Evolutionary conservation across 2,888 invertebrate species (phyloP).

Genomic region (Dryococelus australis): DNA sequence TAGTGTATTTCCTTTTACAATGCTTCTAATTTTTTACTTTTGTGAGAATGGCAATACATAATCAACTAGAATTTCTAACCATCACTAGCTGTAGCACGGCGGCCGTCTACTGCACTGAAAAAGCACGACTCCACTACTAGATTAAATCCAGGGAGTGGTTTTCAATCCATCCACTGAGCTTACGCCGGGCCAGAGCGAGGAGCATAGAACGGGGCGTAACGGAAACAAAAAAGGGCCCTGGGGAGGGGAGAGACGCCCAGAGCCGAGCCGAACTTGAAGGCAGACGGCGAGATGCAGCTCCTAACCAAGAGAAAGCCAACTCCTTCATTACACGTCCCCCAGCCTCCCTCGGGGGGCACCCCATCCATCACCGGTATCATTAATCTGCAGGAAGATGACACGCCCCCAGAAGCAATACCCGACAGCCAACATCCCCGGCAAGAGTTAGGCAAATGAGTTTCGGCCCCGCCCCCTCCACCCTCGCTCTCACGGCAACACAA

Average conservation of each 20-base stretch:
- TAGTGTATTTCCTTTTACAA: no score
- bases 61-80: no score
- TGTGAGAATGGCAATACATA: no score
- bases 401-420: background rate
- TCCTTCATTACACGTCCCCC: background rate
- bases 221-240: background rate
- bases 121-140: no score
- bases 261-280: background rate
- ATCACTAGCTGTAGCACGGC: no score
- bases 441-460: conserved; percentile 3
- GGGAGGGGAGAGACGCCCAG: background rate
- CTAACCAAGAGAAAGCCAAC: background rate
- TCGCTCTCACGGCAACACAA: background rate
- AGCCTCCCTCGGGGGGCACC: background rate
- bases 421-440: background rate
- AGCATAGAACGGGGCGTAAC: no score
- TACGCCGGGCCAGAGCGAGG: no score
- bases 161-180: no score
- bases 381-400: conserved; percentile 9
- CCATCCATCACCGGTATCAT: background rate
- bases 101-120: no score
- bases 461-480: background rate
- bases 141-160: no score
- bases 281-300: no score
- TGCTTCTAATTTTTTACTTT: no score